Conservation (phyloP, 2,797 vertebrate genomes). For the Eurystomus glaucurus region DNA sequence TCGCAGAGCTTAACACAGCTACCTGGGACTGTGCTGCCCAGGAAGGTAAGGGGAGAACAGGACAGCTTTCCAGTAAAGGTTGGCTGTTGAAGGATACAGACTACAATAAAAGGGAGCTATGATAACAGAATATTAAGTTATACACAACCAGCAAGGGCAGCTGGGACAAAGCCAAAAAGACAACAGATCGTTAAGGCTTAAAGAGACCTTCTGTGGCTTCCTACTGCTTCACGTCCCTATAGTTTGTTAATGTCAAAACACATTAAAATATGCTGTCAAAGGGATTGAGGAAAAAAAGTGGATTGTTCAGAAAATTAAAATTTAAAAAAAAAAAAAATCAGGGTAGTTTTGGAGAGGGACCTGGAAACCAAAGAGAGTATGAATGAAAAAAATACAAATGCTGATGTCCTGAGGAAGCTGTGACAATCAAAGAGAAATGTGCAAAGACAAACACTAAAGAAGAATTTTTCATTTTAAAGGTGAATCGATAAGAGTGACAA, state of each 20-base stretch:
- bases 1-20: background rate
- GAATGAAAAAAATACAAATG: background rate
- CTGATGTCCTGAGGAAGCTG: background rate
- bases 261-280: background rate
- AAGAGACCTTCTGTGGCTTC: background rate
- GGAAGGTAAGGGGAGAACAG: background rate
- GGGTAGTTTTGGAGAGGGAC: background rate
- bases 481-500: background rate
- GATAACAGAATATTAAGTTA: background rate
- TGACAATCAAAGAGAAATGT: background rate
- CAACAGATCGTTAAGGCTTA: background rate
- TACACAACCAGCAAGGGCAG: background rate
- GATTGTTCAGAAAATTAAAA: too few species aligned
- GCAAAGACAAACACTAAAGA: background rate
- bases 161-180: constrained; percentile 26
- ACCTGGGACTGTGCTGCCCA: constrained; percentile 1
- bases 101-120: background rate
- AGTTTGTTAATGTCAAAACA: background rate
- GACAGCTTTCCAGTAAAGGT: background rate
- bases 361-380: background rate
- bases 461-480: background rate
- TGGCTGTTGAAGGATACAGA: background rate
- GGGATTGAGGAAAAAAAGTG: background rate
- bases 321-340: background rate
- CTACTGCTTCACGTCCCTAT: background rate